These are phyloP conservation scores for Tamandua tetradactyla DNA, from an alignment of 2,797 vertebrate species.

Conservation along the genomic window DNA sequence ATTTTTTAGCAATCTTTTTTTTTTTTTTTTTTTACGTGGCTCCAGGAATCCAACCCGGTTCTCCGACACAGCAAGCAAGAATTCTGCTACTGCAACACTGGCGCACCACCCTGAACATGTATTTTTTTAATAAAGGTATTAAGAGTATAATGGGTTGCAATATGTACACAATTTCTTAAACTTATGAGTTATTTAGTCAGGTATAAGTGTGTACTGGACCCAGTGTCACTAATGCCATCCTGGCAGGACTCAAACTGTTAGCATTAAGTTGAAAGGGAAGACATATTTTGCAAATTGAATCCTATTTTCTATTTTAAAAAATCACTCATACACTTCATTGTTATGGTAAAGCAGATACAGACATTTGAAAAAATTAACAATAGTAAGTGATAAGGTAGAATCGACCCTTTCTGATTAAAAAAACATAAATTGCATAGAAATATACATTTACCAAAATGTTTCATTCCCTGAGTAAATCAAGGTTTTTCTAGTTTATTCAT, in stretches of 20 bases:
- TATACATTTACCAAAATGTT: background rate
- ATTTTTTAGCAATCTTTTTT: too few relatives aligned
- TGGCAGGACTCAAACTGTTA: background rate
- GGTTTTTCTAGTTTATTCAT: background rate
- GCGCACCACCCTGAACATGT: too few relatives aligned
- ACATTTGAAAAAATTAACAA: background rate
- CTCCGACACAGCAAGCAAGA: too few relatives aligned
- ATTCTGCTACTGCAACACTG: too few relatives aligned
- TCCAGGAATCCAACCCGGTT: too few relatives aligned
- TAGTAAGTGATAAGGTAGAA: background rate
- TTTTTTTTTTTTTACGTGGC: too few relatives aligned
- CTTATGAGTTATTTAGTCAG: background rate
- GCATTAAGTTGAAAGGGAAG: background rate
- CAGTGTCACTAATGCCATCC: background rate
- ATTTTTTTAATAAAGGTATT: slow-evolving; percentile 39
- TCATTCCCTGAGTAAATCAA: background rate
- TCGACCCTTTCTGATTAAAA: background rate
- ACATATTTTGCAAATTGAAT: slow-evolving; percentile 8
- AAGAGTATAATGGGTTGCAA: background rate
- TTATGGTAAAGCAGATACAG: background rate
- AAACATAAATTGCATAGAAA: background rate
- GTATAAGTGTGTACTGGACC: background rate
- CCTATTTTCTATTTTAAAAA: background rate
- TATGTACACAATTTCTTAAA: background rate
- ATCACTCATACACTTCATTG: background rate